A percentile compares a stretch with the other conserved stretches of the same genome.
Evolutionary conservation across 2,113 vertebrate genomes (phyloP).

Genomic region (Xiphophorus hellerii): DNA sequence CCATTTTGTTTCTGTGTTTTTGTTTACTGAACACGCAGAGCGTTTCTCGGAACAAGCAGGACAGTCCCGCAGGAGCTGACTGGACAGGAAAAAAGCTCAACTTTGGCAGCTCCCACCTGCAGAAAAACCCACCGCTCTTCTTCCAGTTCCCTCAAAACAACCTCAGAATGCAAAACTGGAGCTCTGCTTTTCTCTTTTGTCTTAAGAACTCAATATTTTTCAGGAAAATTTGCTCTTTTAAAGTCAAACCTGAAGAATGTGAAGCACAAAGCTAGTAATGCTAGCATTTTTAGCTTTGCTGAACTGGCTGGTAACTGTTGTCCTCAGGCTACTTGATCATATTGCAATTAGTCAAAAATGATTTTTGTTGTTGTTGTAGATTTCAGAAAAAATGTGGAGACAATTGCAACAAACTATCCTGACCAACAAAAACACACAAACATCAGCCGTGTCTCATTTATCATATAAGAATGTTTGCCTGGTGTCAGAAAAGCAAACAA

Average conservation of each 20-base stretch:
- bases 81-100: slow-evolving; percentile 18
- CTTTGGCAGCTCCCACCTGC: background rate
- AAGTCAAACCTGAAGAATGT: background rate
- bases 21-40: slow-evolving; percentile 41
- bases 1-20: slow-evolving; percentile 66
- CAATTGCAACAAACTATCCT: too few species aligned
- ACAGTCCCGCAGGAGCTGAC: slow-evolving; percentile 31
- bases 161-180: background rate
- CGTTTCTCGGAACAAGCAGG: slow-evolving; percentile 23
- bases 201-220: background rate
- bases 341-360: too few species aligned
- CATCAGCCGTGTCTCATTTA: background rate
- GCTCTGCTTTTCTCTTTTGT: background rate
- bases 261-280: background rate
- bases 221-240: background rate
- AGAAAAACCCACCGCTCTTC: background rate
- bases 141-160: background rate
- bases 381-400: too few species aligned
- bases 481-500: background rate
- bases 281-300: background rate
- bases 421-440: too few species aligned
- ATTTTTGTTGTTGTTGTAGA: too few species aligned
- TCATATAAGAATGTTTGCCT: background rate
- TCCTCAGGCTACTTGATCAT: too few species aligned
- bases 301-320: background rate